Evolutionary conservation across 1,140 invertebrate species (phyloP).

Genomic region (Drosophila murphyi): DNA sequence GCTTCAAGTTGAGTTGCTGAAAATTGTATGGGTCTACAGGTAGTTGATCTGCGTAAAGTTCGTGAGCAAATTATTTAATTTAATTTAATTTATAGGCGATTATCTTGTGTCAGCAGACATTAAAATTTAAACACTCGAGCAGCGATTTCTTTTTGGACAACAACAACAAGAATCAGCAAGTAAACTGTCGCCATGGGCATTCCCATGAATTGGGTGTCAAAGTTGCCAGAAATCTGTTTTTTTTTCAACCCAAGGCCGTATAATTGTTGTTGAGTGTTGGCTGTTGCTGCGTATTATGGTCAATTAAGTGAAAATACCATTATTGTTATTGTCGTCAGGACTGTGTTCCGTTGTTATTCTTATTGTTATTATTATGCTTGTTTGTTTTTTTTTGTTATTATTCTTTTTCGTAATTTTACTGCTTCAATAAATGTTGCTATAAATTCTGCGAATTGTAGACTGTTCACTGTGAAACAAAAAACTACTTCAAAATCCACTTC

Average conservation of each 20-base stretch:
- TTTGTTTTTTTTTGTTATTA: constrained; percentile 10
- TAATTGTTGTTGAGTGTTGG: not conserved
- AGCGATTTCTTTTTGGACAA: constrained; percentile 4
- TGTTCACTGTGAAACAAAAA: not conserved
- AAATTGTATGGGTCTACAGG: constrained; percentile 7
- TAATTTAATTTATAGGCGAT: constrained; percentile 64
- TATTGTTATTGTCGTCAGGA: constrained; percentile 73
- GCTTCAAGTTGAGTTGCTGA: constrained; percentile 29
- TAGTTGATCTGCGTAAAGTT: constrained; percentile 52
- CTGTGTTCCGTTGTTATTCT: constrained; percentile 23
- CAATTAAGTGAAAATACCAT: constrained; percentile 82
- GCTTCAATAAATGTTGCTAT: constrained; percentile 17
- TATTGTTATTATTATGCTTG: constrained; percentile 24
- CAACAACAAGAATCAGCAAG: constrained; percentile 31
- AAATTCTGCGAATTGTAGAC: not conserved
- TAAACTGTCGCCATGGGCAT: constrained; percentile 73
- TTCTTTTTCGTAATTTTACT: constrained; percentile 13
- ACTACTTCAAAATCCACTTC: not conserved
- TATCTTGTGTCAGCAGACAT: constrained; percentile 27
- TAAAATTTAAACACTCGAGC: constrained; percentile 48
- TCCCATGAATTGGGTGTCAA: constrained; percentile 62
- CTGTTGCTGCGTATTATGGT: constrained; percentile 74
- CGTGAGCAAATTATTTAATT: constrained; percentile 66
- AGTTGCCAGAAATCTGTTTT: constrained; percentile 45
- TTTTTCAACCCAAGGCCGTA: not conserved